These are phyloP conservation scores for Heliocidaris tuberculata DNA, from an alignment of 35 echinoderm and acorn worm genomes.

Conservation along the genomic window DNA sequence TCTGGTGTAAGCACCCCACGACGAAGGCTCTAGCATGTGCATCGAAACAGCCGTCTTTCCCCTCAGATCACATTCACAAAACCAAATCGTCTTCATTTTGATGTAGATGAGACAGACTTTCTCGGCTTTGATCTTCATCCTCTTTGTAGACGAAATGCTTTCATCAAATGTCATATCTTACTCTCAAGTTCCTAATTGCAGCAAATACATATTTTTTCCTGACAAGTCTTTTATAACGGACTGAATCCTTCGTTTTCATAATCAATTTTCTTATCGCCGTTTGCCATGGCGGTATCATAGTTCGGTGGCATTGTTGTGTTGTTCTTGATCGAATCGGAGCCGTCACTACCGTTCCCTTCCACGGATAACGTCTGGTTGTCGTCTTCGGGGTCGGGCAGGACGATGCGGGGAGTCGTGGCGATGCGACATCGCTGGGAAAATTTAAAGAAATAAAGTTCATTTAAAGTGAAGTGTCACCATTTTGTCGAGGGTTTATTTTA, in stretches of 20 bases:
- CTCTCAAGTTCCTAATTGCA: neutral
- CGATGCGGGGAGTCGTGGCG: constrained; percentile 3
- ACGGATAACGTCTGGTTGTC: constrained; percentile 38
- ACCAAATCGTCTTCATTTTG: neutral
- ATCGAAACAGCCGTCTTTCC: neutral
- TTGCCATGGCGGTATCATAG: constrained; percentile 31
- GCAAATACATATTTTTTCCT: neutral
- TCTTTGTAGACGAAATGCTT: neutral
- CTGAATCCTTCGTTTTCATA: neutral
- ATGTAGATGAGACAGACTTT: neutral
- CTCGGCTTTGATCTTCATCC: neutral
- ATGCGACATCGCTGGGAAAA: constrained; percentile 1
- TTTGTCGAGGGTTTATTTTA: neutral
- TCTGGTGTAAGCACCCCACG: neutral
- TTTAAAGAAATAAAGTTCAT: neutral
- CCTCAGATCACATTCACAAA: neutral
- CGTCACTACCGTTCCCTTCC: constrained; percentile 30
- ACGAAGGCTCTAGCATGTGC: neutral
- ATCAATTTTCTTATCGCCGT: neutral
- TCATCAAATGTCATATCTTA: neutral
- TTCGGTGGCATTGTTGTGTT: constrained; percentile 23
- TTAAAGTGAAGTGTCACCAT: neutral
- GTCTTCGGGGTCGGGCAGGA: neutral
- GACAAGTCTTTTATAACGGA: neutral
- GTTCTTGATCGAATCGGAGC: constrained; percentile 20